phyloP scores from a whole-genome alignment of 1,140 invertebrate genomes.

The Nomia melanderi region DNA sequence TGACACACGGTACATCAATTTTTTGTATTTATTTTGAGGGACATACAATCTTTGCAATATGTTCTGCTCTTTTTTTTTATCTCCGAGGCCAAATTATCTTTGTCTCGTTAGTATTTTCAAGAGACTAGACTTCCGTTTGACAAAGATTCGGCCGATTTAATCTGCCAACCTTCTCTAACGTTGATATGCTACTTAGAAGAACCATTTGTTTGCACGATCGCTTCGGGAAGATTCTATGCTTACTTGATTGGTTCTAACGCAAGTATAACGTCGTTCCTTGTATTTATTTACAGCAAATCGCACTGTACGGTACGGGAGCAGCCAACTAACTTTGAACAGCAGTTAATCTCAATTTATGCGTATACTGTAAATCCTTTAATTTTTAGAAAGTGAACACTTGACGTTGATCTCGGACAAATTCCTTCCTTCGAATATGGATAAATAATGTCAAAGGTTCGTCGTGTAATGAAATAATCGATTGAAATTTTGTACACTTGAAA shows the following conservation, averaged over 20 bases:
- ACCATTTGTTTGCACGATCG: conserved; percentile 16
- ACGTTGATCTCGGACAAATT: not conserved
- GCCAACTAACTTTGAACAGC: not conserved
- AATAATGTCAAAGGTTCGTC: conserved; percentile 4
- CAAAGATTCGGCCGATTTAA: conserved; percentile 37
- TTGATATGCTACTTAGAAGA: conserved; percentile 69
- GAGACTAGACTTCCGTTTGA: conserved; percentile 27
- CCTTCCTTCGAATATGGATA: not conserved
- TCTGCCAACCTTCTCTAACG: conserved; percentile 32
- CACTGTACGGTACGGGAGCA: conserved; percentile 2
- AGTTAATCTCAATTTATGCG: not conserved
- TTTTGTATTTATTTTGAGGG: conserved; percentile 44
- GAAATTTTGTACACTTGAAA: not conserved
- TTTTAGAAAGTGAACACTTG: not conserved
- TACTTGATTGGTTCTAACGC: conserved; percentile 19
- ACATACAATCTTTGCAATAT: conserved; percentile 23
- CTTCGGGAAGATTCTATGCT: conserved; percentile 14
- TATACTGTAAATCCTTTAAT: not conserved
- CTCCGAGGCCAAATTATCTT: conserved; percentile 28
- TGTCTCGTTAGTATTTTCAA: conserved; percentile 49
- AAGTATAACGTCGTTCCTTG: conserved; percentile 15
- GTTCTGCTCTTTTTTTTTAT: not conserved
- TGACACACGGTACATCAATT: conserved; percentile 68
- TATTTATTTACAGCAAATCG: conserved; percentile 25
- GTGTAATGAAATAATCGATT: not conserved